Evolutionary conservation across 2,888 invertebrate genomes (phyloP).

Genomic region (Caenorhabditis doughertyi): DNA sequence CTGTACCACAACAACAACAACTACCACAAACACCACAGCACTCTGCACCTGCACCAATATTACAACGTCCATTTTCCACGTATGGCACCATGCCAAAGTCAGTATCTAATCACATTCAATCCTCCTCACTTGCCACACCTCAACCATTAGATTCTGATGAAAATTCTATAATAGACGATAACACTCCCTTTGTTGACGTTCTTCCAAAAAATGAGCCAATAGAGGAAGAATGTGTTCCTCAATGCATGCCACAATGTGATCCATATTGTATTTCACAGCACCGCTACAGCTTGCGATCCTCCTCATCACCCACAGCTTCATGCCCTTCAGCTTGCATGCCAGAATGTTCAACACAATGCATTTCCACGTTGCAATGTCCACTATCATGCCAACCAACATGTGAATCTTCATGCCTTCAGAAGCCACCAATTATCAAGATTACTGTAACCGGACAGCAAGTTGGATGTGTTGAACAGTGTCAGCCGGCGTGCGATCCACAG

Average conservation of each 20-base stretch:
- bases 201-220: conserved; percentile 35
- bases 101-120: conserved; percentile 10
- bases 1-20: background rate
- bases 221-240: conserved; percentile 57
- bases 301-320: conserved; percentile 17
- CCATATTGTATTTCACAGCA: conserved; percentile 53
- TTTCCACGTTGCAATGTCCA: conserved; percentile 51
- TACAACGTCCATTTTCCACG: conserved; percentile 37
- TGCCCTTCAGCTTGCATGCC: conserved; percentile 61
- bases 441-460: conserved; percentile 67
- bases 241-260: conserved; percentile 61
- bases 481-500: conserved; percentile 62
- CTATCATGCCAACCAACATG: conserved; percentile 51
- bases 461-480: conserved; percentile 64
- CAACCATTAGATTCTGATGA: conserved; percentile 6
- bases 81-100: conserved; percentile 43
- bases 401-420: conserved; percentile 61
- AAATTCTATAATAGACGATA: conserved; percentile 26
- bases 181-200: conserved; percentile 56
- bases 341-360: conserved; percentile 44
- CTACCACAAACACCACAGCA: background rate
- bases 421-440: conserved; percentile 62
- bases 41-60: background rate
- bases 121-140: conserved; percentile 30
- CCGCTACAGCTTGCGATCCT: conserved; percentile 31